Evolutionary conservation across 2,113 vertebrate genomes (phyloP).

Genomic region (Sceloporus undulatus): DNA sequence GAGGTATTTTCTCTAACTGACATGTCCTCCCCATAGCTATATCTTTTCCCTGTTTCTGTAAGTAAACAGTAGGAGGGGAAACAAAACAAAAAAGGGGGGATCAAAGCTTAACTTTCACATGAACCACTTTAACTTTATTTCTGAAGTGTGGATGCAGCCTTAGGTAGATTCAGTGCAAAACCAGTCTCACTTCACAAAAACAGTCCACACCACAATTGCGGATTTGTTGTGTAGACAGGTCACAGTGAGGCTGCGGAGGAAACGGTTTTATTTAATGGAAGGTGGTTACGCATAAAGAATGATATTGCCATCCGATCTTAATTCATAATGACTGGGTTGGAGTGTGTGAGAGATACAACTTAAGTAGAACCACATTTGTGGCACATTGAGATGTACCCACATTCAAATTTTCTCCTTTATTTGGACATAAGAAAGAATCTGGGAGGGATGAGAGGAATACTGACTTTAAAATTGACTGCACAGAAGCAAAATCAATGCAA

Average conservation of each 20-base stretch:
- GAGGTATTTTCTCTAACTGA: conserved; percentile 29
- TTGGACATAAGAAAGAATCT: background rate
- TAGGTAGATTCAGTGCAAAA: no score
- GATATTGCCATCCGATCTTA: background rate
- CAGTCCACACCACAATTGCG: no score
- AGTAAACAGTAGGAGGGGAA: background rate
- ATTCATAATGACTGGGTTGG: background rate
- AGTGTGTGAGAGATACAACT: background rate
- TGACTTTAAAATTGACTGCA: background rate
- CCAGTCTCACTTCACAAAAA: no score
- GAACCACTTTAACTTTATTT: conserved; percentile 31
- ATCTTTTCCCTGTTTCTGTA: background rate
- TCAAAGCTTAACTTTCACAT: conserved; percentile 38
- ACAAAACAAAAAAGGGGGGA: rapidly evolving
- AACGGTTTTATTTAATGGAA: no score
- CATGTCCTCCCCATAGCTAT: background rate
- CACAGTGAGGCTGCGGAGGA: no score
- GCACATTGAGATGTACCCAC: background rate
- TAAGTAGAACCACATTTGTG: background rate
- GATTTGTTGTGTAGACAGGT: no score
- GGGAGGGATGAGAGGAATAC: background rate
- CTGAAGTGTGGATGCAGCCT: no score
- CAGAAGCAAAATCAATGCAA: background rate
- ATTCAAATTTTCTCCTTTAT: background rate
- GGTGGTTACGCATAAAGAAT: background rate